Evolutionary conservation across 2,888 invertebrate species (phyloP), one percentile per base, ranked within the genome.

Genomic region (Monoplex corrugatus): DNA sequence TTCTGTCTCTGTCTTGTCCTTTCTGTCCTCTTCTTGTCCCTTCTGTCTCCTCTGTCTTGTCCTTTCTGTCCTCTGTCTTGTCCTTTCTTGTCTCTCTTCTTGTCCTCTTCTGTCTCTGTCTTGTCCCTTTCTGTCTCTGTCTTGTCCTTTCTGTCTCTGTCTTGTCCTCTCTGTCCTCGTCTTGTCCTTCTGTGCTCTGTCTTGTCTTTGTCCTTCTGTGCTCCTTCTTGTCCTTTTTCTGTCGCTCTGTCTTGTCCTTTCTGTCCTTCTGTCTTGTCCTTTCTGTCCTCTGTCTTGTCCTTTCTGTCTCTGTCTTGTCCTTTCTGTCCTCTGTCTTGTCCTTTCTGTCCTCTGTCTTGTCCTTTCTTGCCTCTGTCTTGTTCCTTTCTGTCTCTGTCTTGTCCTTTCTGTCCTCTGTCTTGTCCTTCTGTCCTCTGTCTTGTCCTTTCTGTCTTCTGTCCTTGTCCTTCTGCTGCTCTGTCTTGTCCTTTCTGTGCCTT

Each of bases 381-480:
- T n/a, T n/a, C n/a, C n/a, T n/a, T n/a, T 28, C 68, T 68, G 23
- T n/a, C 68, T 68, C 68, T 68, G 68, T 68, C 63, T 63, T n/a
- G 28, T 6, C 28, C 68, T 68, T 13, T 68, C 68, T 68, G 0
- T 68, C 5, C 28, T 63, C 28, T 63, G 63, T 63, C n/a, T n/a
- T n/a, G n/a, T n/a, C n/a, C n/a, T n/a, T n/a, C n/a, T n/a, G n/a
- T n/a, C n/a, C n/a, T n/a, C n/a, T n/a, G n/a, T n/a, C n/a, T n/a
- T n/a, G n/a, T n/a, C n/a, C n/a, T n/a, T n/a, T n/a, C n/a, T n/a
- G n/a, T n/a, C n/a, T n/a, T n/a, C n/a, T 68, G 68, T 68, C 68
- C 28, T n/a, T 28, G 28, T 68, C 68, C 16, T 0, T 68, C 13
- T n/a, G 0, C 28, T 8, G 8, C 0, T n/a, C 28, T n/a, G n/a